Percentiles rank a stretch among this genome's conserved stretches.
Evolutionary conservation across 2,113 vertebrate genomes (phyloP).

Genomic region (Tetrax tetrax): DNA sequence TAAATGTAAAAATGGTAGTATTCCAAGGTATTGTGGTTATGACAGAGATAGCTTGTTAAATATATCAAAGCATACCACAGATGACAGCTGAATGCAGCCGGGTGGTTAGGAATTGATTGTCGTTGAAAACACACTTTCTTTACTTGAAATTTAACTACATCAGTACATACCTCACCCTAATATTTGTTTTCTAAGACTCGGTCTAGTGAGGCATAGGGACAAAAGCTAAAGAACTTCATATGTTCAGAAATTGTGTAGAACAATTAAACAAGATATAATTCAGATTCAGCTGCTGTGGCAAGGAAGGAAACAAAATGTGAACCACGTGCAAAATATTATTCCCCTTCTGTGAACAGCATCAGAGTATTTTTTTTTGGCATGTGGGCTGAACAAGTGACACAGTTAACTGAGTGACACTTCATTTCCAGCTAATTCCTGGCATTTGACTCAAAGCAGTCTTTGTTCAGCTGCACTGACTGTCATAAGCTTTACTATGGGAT

Average conservation of each 20-base stretch:
- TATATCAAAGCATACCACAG: conserved; percentile 20
- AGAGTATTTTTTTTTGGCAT: neutral
- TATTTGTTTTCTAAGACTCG: neutral
- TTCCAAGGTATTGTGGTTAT: neutral
- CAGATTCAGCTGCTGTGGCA: neutral
- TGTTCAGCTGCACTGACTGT: neutral
- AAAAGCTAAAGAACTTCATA: neutral
- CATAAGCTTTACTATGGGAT: neutral
- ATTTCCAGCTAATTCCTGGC: conserved; percentile 5
- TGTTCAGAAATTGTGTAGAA: neutral
- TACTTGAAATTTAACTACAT: neutral
- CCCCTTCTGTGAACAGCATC: neutral
- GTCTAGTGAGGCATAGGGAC: neutral
- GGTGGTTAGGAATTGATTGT: neutral
- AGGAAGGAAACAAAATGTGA: conserved; percentile 1
- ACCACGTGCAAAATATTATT: neutral
- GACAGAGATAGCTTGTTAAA: conserved; percentile 5
- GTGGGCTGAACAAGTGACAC: neutral
- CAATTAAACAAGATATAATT: conserved; percentile 10
- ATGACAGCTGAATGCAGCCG: neutral
- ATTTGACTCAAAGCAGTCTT: neutral
- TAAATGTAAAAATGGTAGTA: conserved; percentile 16
- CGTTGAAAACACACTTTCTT: neutral
- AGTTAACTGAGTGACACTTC: neutral
- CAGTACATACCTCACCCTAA: neutral